Evolutionary conservation across 2,797 vertebrate genomes (phyloP), one percentile per base, ranked within the genome.

Genomic region (Coreius guichenoti): DNA sequence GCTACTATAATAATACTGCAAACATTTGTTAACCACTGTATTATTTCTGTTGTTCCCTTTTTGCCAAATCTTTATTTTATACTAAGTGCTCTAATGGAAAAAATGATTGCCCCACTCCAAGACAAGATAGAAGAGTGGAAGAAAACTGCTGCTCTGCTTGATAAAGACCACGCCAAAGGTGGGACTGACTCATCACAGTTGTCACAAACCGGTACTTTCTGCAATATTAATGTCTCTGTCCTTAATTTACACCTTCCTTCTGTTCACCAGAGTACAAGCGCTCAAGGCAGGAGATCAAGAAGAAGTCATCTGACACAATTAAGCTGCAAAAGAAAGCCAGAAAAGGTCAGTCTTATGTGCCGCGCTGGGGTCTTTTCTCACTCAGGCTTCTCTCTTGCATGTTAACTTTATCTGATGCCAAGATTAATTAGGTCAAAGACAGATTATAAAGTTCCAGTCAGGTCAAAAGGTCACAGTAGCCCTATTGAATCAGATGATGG

Each of bases 101-200:
- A 97, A 87, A 96, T 99, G 89, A 97, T 99, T 78, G 97, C 94
- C 81, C 98, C 98, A 0, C 95, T 99, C 54, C 98, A 99, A 94
- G 98, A 99, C 92, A 95, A 96, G 91, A 97, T 99, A 56, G 98
- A 99, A 91, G 98, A 99, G 92, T 99, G 98, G 98, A 99, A 99
- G 92, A 99, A 98, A 92, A 97, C 97, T 0, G 96, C 96, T 26
- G 98, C 97, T 90, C 97, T 98, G 91, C 94, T 99, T 88, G 98
- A 99, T 94, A 99, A 99, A 93, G 98, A 99, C 92, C 98, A 99
- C 0, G 97, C 98, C 0, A 98, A 99, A 98, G 98, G 98, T 98
- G 81, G 14, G 39, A 29, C 72, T 39, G 29, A 47, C 45, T 68
- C 36, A 31, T 51, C 14, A 67, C 16, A 19, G 36, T 51, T 26